Evolutionary conservation across 2,797 vertebrate genomes (phyloP), one percentile per base, ranked within the genome.

Genomic region (Halcyon chelicuti): DNA sequence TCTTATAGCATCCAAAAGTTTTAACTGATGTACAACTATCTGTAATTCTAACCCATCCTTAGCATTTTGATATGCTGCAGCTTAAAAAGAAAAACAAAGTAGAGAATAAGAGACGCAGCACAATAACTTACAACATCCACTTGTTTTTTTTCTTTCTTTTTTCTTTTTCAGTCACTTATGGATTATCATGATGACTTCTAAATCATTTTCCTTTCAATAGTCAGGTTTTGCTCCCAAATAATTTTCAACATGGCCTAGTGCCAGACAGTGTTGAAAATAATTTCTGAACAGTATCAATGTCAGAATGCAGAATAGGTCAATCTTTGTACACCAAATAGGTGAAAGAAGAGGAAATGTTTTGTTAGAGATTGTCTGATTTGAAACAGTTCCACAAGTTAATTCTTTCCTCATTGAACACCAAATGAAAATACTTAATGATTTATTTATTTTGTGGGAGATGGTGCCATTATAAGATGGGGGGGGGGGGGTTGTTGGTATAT

Each of bases 301-400:
- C 93, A 95, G 86, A 96, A 86, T 49, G 49, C 39, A 66, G 77
- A 96, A 37, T 5, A 79, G 37, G 20, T 71, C 37, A 76, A 39
- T 28, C 65, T 91, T 90, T 55, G 51, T 66, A 68, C 9, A 65
- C 13, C 28, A 74, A 89, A 70, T 26, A 72, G 15, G 73, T 82
- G 74, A 81, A 83, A 90, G 42, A 66, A 35, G 25, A 65, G 4
- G 9, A 51, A 84, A 95, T 31, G 3, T 79, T 77, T 94, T 82
- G 21, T 75, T 81, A 83, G 51, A 95, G 18, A 10, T 49, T 93
- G 17, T 89, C 51, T 87, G 65, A 61, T 52, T 71, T 87, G 40
- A 90, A 96, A 96, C 68, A 90, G 18, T 94, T 94, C 29, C 35
- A 86, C 29, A 86, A 58, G 70, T 95, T 46, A 96, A 93, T 88